phyloP scores from a whole-genome alignment of 1,140 invertebrate species.

The Caenorhabditis brenneri region DNA sequence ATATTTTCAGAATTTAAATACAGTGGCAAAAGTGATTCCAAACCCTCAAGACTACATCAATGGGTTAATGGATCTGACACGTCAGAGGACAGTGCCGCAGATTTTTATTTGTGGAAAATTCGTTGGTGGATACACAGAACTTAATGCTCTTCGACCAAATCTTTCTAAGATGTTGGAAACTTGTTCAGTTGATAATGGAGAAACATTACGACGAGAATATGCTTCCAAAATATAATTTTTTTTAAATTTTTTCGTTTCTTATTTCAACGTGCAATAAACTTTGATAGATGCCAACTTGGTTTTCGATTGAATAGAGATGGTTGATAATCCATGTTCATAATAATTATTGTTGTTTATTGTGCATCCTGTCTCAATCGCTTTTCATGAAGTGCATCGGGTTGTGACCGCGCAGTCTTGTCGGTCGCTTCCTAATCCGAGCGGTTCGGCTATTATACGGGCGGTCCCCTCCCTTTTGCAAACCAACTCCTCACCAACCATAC shows the following conservation, averaged over 20 bases:
- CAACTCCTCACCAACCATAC: neutral
- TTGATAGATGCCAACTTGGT: neutral
- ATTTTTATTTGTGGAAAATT: conserved; percentile 59
- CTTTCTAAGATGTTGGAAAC: conserved; percentile 34
- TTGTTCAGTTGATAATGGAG: conserved; percentile 35
- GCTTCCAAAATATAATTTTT: neutral
- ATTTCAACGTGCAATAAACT: neutral
- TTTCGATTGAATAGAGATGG: neutral
- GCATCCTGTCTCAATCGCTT: neutral
- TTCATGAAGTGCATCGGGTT: conserved; percentile 1
- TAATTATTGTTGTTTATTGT: neutral
- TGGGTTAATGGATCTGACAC: conserved; percentile 51
- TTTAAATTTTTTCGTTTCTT: neutral
- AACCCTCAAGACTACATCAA: conserved; percentile 52
- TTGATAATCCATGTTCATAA: neutral
- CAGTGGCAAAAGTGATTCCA: conserved; percentile 39
- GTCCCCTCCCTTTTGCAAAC: neutral
- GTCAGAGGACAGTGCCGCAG: conserved; percentile 54
- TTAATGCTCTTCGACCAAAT: conserved; percentile 8
- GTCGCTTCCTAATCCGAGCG: conserved; percentile 26
- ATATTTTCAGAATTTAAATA: conserved; percentile 45
- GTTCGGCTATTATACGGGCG: conserved; percentile 27
- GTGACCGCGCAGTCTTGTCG: conserved; percentile 14
- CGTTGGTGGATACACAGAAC: conserved; percentile 45
- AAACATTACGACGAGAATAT: conserved; percentile 1